Conservation (phyloP, 2,113 vertebrate genomes). For the Corythoichthys haematopterus region DNA sequence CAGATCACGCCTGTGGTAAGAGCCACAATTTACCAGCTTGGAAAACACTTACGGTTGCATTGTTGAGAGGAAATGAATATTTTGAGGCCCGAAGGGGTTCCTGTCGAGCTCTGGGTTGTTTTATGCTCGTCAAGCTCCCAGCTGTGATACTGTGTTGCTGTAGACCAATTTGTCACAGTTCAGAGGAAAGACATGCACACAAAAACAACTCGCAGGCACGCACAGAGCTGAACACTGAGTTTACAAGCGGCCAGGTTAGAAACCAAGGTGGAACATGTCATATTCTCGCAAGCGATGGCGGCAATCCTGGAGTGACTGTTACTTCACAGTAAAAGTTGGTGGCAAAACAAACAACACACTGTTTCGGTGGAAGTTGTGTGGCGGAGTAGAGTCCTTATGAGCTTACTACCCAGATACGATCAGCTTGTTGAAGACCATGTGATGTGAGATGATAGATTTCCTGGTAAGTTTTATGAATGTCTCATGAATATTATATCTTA, state of each 20-base stretch:
- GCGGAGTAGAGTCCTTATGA: background rate
- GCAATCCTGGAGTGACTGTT: no score
- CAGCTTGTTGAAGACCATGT: background rate
- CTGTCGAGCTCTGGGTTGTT: background rate
- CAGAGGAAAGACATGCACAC: slow-evolving; percentile 4
- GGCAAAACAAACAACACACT: background rate
- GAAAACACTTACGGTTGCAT: background rate
- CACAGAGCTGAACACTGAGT: background rate
- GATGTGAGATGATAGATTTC: background rate
- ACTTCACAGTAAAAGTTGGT: background rate
- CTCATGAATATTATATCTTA: no score
- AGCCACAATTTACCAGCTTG: background rate
- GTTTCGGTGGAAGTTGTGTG: background rate
- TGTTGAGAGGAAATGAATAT: background rate
- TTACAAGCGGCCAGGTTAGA: background rate
- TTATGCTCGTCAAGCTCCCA: background rate
- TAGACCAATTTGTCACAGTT: slow-evolving; percentile 5
- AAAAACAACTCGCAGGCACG: slow-evolving; percentile 1
- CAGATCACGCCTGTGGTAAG: background rate
- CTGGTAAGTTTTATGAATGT: background rate
- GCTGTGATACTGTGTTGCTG: background rate
- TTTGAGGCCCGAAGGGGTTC: background rate
- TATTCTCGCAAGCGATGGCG: background rate
- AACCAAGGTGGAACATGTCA: background rate
- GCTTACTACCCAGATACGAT: background rate